A percentile compares a stretch with the other conserved stretches of the same genome.
Conservation (phyloP, 2,797 vertebrate species). For the Buphagus erythrorhynchus region DNA sequence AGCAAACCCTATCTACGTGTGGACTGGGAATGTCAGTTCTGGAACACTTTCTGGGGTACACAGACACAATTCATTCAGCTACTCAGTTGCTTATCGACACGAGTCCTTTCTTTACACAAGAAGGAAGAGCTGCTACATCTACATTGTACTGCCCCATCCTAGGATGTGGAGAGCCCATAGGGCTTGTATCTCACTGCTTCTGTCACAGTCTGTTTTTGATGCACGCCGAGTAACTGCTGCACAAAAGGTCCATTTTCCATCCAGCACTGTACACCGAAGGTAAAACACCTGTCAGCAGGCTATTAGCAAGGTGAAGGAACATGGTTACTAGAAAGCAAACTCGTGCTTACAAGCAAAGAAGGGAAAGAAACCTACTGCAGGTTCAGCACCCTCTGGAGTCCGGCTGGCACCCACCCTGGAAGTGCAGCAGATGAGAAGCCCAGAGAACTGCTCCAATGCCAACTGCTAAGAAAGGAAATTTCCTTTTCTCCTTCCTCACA, state of each 20-base stretch:
- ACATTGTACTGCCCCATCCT: not conserved
- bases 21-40: not conserved
- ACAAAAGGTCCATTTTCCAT: not conserved
- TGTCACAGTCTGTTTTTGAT: not conserved
- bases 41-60: not conserved
- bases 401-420: not conserved
- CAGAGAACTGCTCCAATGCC: not conserved
- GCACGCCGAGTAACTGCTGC: rapidly evolving
- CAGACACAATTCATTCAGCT: not conserved
- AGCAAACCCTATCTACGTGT: not conserved
- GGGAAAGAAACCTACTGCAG: not conserved
- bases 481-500: not conserved
- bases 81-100: not conserved
- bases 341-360: not conserved
- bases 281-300: not conserved
- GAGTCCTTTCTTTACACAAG: rapidly evolving
- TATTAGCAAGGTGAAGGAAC: not conserved
- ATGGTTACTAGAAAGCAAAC: not conserved
- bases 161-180: not conserved
- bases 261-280: not conserved
- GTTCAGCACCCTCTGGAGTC: not conserved
- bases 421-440: not conserved
- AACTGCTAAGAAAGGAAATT: not conserved
- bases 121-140: not conserved
- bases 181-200: not conserved